Conservation (phyloP, 2,888 invertebrate genomes). For the Nemurella pictetii region DNA sequence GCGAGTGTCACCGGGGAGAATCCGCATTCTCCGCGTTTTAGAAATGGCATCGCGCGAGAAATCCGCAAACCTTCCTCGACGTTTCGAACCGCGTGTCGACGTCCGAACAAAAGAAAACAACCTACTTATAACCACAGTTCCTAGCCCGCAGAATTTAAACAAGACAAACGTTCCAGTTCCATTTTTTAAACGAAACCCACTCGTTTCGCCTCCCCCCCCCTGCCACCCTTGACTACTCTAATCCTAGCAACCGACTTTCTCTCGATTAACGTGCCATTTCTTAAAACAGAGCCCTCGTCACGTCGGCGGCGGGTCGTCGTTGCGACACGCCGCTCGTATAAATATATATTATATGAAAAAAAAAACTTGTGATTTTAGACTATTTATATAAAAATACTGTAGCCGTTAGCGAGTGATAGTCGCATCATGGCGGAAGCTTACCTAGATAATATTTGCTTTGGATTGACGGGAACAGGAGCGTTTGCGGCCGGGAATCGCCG, state of each 20-base stretch:
- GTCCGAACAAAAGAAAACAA: neutral
- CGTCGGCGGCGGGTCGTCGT: neutral
- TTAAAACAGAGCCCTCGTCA: constrained; percentile 41
- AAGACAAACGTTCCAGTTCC: neutral
- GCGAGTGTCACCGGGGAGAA: too few species aligned
- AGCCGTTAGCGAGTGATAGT: constrained; percentile 41
- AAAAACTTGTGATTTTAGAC: constrained; percentile 44
- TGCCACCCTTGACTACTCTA: neutral
- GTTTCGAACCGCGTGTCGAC: neutral
- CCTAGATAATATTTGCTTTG: constrained; percentile 43
- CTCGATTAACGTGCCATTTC: constrained; percentile 42
- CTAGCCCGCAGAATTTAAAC: constrained; percentile 32
- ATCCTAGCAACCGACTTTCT: neutral
- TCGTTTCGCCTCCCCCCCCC: neutral
- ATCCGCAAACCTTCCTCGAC: constrained; percentile 42
- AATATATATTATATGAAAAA: constrained; percentile 25
- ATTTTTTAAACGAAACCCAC: neutral
- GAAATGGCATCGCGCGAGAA: constrained; percentile 42
- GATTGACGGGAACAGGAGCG: constrained; percentile 22
- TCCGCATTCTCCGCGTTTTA: too few species aligned
- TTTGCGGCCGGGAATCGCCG: too few species aligned
- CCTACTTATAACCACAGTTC: constrained; percentile 31
- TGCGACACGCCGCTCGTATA: neutral
- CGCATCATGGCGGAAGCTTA: constrained; percentile 38
- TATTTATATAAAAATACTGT: constrained; percentile 44